A percentile compares a stretch with the other conserved stretches of the same genome.
These are phyloP conservation scores for Archips crataeganus DNA, from an alignment of 2,888 invertebrate species.

Conservation along the genomic window DNA sequence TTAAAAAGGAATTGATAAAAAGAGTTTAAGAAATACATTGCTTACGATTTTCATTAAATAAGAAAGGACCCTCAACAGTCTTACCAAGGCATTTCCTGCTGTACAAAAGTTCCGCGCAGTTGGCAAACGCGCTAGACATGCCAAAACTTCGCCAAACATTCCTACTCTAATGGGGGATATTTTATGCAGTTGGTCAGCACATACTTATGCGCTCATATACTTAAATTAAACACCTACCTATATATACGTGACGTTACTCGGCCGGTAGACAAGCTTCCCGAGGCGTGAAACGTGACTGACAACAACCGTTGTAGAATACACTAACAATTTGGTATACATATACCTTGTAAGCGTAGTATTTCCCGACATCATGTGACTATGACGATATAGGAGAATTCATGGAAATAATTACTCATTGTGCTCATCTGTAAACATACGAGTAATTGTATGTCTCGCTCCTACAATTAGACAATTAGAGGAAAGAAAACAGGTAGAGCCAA, in stretches of 20 bases:
- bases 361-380: conserved; percentile 11
- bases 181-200: not conserved
- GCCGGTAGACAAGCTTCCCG: conserved; percentile 6
- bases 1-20: not conserved
- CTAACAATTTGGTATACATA: conserved; percentile 3
- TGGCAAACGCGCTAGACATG: conserved; percentile 19
- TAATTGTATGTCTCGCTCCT: not conserved
- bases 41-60: not conserved
- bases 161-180: conserved; percentile 28
- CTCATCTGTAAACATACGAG: not conserved
- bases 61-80: not conserved
- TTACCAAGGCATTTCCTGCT: conserved; percentile 7
- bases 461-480: not conserved
- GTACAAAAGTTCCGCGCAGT: conserved; percentile 22
- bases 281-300: conserved; percentile 21
- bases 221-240: not conserved
- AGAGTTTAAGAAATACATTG: not conserved
- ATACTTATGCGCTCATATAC: not conserved
- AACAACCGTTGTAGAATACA: conserved; percentile 10
- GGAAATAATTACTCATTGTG: conserved; percentile 5
- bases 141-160: conserved; percentile 27
- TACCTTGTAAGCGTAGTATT: not conserved
- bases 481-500: too few relatives aligned
- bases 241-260: conserved; percentile 20
- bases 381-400: not conserved